These are phyloP conservation scores for Procambarus clarkii DNA, from an alignment of 1,140 invertebrate species.

Conservation along the genomic window DNA sequence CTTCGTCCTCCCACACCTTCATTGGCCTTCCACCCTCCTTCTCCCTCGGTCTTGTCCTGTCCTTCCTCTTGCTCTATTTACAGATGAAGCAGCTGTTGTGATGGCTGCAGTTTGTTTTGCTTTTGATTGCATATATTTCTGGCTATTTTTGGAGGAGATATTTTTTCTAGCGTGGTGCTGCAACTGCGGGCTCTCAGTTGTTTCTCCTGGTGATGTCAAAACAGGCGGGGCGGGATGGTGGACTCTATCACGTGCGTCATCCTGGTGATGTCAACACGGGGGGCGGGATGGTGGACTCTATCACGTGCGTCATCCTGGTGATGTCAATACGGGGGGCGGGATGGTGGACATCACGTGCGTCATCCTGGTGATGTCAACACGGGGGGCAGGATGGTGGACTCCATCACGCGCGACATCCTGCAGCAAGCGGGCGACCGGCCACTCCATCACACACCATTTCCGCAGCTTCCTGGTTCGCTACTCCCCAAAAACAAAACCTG, in stretches of 20 bases:
- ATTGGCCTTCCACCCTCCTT: not conserved
- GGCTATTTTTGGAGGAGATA: too few species aligned
- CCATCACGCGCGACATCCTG: not conserved
- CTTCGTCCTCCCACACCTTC: not conserved
- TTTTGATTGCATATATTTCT: too few species aligned
- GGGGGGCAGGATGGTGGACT: not conserved
- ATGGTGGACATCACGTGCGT: too few species aligned
- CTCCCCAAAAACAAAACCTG: not conserved
- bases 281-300: not conserved
- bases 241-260: not conserved
- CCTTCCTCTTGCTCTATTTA: not conserved
- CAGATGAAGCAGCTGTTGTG: too few species aligned
- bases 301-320: not conserved
- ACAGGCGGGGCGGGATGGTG: too few species aligned
- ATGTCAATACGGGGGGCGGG: too few species aligned
- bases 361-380: not conserved
- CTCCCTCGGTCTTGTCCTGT: not conserved
- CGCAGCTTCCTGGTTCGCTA: not conserved
- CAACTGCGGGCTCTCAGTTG: too few species aligned
- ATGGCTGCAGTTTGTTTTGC: too few species aligned
- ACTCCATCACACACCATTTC: constrained; percentile 13
- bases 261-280: not conserved
- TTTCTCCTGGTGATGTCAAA: too few species aligned
- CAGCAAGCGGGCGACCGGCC: not conserved
- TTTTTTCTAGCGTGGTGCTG: too few species aligned